A percentile compares a stretch with the other conserved stretches of the same genome.
phyloP scores from a whole-genome alignment of 2,797 vertebrate genomes.

The Tenualosa ilisha region DNA sequence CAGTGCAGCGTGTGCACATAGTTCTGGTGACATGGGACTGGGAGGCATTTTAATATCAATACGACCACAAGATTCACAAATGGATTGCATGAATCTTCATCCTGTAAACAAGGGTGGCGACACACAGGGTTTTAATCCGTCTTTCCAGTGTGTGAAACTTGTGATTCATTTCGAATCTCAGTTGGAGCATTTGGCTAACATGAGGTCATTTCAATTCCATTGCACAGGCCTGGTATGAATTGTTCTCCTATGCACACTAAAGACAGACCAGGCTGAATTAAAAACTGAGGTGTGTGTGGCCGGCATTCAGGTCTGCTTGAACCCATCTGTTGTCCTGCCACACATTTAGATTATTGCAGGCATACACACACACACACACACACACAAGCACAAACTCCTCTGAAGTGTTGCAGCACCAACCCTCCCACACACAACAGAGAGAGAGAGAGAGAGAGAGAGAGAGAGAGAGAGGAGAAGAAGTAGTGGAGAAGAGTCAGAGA shows the following conservation, averaged over 20 bases:
- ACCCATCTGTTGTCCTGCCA: conserved; percentile 31
- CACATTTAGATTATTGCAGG: background rate
- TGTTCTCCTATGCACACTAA: background rate
- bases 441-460: background rate
- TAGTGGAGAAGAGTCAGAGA: background rate
- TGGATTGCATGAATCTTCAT: background rate
- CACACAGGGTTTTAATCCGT: too few species aligned
- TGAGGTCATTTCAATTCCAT: background rate
- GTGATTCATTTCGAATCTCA: background rate
- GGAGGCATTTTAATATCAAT: background rate
- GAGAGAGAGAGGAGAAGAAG: background rate
- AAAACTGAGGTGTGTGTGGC: background rate
- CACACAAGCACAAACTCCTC: background rate
- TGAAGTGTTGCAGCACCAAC: background rate
- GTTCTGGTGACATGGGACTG: background rate
- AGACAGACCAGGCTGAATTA: background rate
- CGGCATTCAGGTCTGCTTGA: background rate
- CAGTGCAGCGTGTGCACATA: background rate
- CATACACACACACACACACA: background rate
- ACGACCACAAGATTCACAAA: background rate
- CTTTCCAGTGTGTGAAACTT: background rate
- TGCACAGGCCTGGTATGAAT: background rate
- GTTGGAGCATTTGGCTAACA: background rate
- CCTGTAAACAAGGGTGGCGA: background rate
- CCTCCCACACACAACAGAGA: background rate